Conservation (phyloP, 2,888 invertebrate genomes). For the Busseola fusca region DNA sequence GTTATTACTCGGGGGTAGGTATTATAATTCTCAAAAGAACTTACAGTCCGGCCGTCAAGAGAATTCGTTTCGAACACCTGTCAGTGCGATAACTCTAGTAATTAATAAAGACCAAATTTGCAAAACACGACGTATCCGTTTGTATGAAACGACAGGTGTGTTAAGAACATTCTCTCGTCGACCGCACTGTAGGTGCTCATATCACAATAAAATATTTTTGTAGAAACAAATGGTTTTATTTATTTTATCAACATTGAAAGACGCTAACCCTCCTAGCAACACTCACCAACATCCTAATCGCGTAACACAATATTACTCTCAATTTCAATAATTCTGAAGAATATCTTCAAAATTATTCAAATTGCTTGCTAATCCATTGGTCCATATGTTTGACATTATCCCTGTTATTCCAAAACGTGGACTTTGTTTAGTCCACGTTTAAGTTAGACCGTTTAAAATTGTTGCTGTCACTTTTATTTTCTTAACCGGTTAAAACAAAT, state of each 20-base stretch:
- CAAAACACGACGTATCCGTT: background rate
- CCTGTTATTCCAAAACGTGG: no score
- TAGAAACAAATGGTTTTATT: constrained; percentile 12
- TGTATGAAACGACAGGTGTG: background rate
- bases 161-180: background rate
- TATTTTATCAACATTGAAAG: background rate
- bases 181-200: constrained; percentile 7
- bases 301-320: no score
- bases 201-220: constrained; percentile 31
- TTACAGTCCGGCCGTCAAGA: background rate
- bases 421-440: no score
- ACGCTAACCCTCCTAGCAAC: background rate
- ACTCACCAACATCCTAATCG: no score
- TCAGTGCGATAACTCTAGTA: background rate
- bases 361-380: no score
- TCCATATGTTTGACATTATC: no score
- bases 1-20: background rate
- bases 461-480: no score
- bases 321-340: no score
- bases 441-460: no score
- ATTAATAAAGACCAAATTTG: background rate
- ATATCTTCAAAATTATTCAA: no score
- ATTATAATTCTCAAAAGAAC: constrained; percentile 27
- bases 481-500: no score
- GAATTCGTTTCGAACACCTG: background rate